Base-by-base conservation (phyloP, 2,888 invertebrate species). In the Tachina fera region DNA sequence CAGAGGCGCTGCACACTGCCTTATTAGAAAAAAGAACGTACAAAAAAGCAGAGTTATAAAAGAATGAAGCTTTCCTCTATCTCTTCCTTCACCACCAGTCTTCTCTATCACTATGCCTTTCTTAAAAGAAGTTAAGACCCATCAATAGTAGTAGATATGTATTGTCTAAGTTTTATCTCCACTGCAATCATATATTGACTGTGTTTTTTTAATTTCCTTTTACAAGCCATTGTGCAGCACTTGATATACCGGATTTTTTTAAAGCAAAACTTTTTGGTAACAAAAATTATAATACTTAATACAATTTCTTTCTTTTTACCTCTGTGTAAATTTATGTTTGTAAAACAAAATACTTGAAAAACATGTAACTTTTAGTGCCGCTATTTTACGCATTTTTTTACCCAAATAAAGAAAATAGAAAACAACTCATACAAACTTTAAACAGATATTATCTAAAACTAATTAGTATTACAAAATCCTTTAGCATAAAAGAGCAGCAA, bases 361-460 rank as follows among this genome's bases (percentile, higher is more conserved):
- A 81, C 47, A 75, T 70, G 22, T 61, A 81, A 81, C 60, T 75
- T 81, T 56, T 58, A 41, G n/a, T 56, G 14, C 10, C 10, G 3
- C 16, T 58, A 31, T 67, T 60, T 60, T 49, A 9, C 51, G 16
- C 8, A 58, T 49, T 43, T 61, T 78, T 78, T 61, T 60, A 13
- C 3, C 8, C n/a, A 19, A 10, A 60, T 56, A 9, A 39, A 47
- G 4, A 45, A 68, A 68, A 31, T 31, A 31, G 31, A 41, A 49
- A 39, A 22, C 9, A 72, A 65, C 45, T 60, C 9, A 19, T 22
- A 5, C 6, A 61, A 81, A 81, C 45, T 68, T 75, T 43, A 53
- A 53, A 60, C 11, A 49, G 75, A 75, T 81, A 53, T 81, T 81
- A 81, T 81, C 81, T 68, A 19, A 61, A 75, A 61, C 61, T 81